phyloP scores from a whole-genome alignment of 2,888 invertebrate species.

The Cephus spinipes region DNA sequence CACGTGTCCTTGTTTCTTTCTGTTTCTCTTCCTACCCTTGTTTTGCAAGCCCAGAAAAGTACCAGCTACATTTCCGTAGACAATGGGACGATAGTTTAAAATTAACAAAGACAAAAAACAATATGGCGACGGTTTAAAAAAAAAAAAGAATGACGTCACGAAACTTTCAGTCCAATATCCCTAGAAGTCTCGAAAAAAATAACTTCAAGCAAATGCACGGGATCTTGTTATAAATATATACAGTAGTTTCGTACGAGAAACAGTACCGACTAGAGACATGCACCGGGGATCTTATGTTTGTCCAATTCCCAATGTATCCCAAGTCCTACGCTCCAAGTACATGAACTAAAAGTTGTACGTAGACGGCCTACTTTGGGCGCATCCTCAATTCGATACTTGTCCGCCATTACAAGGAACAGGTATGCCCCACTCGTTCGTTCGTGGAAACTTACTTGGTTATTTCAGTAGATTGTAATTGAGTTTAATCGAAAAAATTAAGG shows the following conservation, averaged over 20 bases:
- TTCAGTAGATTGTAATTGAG: not conserved
- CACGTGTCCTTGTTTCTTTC: not conserved
- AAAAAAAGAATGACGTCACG: not conserved
- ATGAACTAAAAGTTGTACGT: no score
- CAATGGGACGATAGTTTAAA: not conserved
- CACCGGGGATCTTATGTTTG: not conserved
- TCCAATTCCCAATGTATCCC: not conserved
- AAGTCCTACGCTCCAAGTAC: not conserved
- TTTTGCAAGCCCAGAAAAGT: not conserved
- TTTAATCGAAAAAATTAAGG: not conserved
- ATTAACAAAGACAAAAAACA: not conserved
- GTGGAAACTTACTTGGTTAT: not conserved
- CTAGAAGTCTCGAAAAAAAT: not conserved
- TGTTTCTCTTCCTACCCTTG: not conserved
- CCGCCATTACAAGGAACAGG: not conserved
- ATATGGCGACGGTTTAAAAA: not conserved
- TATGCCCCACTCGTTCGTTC: not conserved
- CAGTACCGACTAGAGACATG: not conserved
- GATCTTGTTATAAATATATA: not conserved
- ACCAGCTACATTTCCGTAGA: not conserved
- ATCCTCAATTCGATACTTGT: no score
- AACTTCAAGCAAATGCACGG: not conserved
- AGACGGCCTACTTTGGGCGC: no score
- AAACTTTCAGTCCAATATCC: not conserved
- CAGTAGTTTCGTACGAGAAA: not conserved